A percentile compares a stretch with the other conserved stretches of the same genome.
Conservation (phyloP, 2,888 invertebrate species). For the Parapristionchus giblindavisi region DNA sequence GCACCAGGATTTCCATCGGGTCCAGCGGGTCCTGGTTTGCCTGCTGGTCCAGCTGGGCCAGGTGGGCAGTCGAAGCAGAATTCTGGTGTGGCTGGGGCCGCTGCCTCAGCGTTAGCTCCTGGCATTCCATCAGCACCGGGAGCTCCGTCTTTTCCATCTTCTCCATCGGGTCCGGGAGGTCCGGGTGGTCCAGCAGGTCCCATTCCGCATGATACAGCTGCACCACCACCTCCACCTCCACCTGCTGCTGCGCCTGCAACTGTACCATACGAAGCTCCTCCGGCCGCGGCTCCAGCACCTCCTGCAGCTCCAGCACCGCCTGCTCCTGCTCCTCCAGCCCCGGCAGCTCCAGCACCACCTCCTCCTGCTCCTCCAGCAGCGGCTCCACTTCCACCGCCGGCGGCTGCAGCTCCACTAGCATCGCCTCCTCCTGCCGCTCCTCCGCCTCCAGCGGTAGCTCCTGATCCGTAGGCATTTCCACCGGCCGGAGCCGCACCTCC, state of each 20-base stretch:
- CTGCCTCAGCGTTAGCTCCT: slow-evolving; percentile 51
- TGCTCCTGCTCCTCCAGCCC: background rate
- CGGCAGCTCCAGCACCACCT: background rate
- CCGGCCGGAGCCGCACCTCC: slow-evolving; percentile 24
- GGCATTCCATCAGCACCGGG: slow-evolving; percentile 46
- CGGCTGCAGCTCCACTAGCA: background rate
- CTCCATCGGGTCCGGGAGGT: background rate
- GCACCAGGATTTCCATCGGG: slow-evolving; percentile 40
- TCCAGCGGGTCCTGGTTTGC: slow-evolving; percentile 37
- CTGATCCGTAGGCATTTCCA: background rate
- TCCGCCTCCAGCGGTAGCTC: slow-evolving; percentile 7
- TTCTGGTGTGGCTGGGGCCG: slow-evolving; percentile 45
- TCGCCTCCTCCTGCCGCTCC: slow-evolving; percentile 23
- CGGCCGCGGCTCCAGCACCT: background rate
- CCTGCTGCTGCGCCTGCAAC: background rate
- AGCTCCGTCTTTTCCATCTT: slow-evolving; percentile 26
- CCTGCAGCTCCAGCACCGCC: slow-evolving; percentile 15
- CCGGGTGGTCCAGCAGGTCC: background rate
- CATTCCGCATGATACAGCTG: slow-evolving; percentile 6
- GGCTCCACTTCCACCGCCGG: background rate
- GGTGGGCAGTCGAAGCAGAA: slow-evolving; percentile 60
- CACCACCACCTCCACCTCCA: no score
- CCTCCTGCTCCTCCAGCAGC: background rate
- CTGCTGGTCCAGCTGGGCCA: slow-evolving; percentile 38
- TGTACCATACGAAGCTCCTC: background rate